Conservation (phyloP, 2,888 invertebrate species). For the Lamellibrachia columna region DNA sequence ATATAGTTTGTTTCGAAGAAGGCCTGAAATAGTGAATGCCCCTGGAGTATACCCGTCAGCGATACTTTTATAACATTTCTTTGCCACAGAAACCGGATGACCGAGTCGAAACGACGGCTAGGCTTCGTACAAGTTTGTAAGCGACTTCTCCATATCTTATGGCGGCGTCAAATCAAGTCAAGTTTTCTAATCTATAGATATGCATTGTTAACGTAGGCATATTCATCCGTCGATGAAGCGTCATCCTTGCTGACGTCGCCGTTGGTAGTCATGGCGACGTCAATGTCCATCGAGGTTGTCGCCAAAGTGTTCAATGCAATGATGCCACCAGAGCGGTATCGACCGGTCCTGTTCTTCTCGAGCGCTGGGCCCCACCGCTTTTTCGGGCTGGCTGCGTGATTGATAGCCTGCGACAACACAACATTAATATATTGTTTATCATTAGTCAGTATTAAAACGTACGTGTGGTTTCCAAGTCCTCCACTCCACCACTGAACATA, state of each 20-base stretch:
- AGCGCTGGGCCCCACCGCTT: neutral
- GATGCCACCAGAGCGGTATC: neutral
- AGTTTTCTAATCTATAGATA: neutral
- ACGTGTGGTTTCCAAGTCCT: no score
- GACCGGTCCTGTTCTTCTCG: neutral
- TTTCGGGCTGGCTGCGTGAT: neutral
- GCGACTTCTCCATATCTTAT: neutral
- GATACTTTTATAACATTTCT: no score
- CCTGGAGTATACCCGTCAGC: no score
- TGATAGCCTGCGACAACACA: neutral
- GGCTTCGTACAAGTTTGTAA: neutral
- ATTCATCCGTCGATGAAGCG: neutral
- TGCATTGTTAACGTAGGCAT: neutral
- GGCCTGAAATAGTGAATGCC: no score
- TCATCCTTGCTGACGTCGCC: neutral
- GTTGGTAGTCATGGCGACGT: neutral
- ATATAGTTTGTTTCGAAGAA: no score
- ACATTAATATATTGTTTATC: neutral
- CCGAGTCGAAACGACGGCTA: neutral
- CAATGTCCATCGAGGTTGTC: neutral
- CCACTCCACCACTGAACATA: no score
- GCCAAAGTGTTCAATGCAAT: neutral
- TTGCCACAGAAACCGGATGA: neutral
- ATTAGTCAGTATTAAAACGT: neutral
- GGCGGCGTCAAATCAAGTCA: neutral